Percentiles rank a stretch among this genome's conserved stretches.
These are phyloP conservation scores for Aplocera efformata DNA, from an alignment of 2,888 invertebrate genomes.

Conservation along the genomic window DNA sequence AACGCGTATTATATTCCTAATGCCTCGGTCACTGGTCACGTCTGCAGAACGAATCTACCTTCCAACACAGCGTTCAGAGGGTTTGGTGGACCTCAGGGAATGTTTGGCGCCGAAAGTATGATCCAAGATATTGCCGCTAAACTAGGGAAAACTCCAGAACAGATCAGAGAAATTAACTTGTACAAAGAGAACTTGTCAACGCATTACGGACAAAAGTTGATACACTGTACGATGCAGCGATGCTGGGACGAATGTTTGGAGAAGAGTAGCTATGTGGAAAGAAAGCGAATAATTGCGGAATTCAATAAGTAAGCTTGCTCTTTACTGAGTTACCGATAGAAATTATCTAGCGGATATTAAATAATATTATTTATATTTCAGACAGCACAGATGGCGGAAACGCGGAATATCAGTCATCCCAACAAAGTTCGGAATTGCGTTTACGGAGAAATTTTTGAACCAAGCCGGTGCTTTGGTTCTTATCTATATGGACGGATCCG, in stretches of 20 bases:
- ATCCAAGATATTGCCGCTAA: conserved; percentile 87
- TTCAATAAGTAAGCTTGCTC: conserved; percentile 84
- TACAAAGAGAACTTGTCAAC: conserved; percentile 89
- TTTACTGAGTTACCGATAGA: background rate
- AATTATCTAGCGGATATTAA: background rate
- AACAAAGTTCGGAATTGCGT: conserved; percentile 92
- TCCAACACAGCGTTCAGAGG: conserved; percentile 97
- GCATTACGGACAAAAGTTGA: conserved; percentile 87
- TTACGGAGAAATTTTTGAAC: conserved; percentile 87
- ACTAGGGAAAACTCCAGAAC: conserved; percentile 82
- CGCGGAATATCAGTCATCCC: conserved; percentile 91
- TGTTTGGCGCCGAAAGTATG: conserved; percentile 91
- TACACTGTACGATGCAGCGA: conserved; percentile 84
- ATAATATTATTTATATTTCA: conserved; percentile 49
- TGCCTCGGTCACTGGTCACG: conserved; percentile 84
- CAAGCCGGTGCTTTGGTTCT: conserved; percentile 94
- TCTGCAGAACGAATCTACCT: conserved; percentile 93
- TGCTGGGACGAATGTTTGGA: conserved; percentile 91
- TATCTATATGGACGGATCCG: conserved; percentile 93
- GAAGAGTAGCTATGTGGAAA: conserved; percentile 82
- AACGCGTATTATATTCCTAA: conserved; percentile 91
- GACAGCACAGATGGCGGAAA: conserved; percentile 91
- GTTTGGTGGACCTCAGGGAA: conserved; percentile 95
- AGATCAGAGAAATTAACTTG: conserved; percentile 87
- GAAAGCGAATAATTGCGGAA: conserved; percentile 79